A percentile compares a stretch with the other conserved stretches of the same genome.
Conservation (phyloP, 2,113 vertebrate species). For the Tachysurus vachellii region DNA sequence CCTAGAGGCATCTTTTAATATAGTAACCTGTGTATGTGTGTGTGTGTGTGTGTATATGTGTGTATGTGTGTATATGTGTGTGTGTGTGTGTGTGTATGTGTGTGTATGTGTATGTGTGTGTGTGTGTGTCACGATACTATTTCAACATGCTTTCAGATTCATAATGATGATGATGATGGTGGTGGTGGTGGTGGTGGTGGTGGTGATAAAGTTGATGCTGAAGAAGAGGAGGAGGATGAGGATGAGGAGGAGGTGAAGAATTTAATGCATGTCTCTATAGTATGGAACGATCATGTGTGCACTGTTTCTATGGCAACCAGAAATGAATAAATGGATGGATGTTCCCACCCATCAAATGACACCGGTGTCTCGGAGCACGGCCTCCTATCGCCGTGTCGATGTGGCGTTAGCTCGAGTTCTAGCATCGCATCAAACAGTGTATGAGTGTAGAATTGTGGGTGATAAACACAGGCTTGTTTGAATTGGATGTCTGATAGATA, state of each 20-base stretch:
- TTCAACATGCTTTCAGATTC: background rate
- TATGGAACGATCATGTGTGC: too few species aligned
- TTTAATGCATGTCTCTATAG: constrained; percentile 57
- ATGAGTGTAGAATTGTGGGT: background rate
- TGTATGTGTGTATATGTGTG: too few species aligned
- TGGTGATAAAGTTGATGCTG: background rate
- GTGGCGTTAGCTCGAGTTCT: constrained; percentile 39
- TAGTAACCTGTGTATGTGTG: background rate
- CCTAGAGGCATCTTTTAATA: background rate
- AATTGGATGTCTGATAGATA: background rate
- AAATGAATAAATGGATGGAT: constrained; percentile 36
- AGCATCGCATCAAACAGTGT: constrained; percentile 43
- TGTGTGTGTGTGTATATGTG: too few species aligned
- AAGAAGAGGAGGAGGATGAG: background rate
- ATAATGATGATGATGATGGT: background rate
- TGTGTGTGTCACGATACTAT: background rate
- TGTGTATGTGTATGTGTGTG: too few species aligned
- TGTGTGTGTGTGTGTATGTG: background rate
- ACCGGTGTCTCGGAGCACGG: constrained; percentile 39
- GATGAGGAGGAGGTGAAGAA: background rate
- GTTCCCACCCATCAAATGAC: constrained; percentile 52
- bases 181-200: background rate
- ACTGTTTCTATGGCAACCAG: constrained; percentile 75
- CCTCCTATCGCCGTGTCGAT: constrained; percentile 54
- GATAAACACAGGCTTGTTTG: background rate